Conservation (phyloP, 2,888 invertebrate genomes). For the Pristionchus maxplancki region DNA sequence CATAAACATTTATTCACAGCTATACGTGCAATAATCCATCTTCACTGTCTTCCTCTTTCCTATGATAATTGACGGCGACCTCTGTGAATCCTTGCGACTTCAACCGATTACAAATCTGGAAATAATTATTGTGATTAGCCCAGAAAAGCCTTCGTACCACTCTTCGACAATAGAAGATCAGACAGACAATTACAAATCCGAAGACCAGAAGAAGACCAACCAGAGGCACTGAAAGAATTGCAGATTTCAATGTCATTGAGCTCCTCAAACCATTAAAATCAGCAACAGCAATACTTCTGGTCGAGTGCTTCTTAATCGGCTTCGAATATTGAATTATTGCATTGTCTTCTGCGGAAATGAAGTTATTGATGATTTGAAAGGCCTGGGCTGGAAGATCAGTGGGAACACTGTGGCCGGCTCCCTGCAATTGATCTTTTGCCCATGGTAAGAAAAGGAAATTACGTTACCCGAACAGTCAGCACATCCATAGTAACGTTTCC, state of each 20-base stretch:
- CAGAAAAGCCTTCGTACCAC: neutral
- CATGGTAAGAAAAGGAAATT: neutral
- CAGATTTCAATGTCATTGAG: too few species aligned
- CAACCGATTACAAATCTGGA: too few species aligned
- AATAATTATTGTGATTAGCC: too few species aligned
- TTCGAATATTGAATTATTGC: neutral
- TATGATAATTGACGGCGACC: neutral
- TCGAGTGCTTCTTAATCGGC: neutral
- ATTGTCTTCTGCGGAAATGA: neutral
- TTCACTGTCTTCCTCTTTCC: neutral
- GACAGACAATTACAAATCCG: neutral
- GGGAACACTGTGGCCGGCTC: conserved; percentile 3
- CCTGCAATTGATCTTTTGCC: neutral
- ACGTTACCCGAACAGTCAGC: neutral
- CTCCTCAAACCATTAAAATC: too few species aligned
- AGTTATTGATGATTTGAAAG: conserved; percentile 24
- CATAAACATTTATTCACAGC: too few species aligned
- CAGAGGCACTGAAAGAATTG: neutral
- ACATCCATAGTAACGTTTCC: neutral
- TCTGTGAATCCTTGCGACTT: too few species aligned
- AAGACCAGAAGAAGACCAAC: neutral
- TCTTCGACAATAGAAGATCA: neutral
- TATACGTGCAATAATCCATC: neutral
- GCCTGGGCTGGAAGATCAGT: conserved; percentile 1
- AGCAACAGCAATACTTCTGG: neutral